Evolutionary conservation across 2,797 vertebrate genomes (phyloP).

Genomic region (Acipenser ruthenus): DNA sequence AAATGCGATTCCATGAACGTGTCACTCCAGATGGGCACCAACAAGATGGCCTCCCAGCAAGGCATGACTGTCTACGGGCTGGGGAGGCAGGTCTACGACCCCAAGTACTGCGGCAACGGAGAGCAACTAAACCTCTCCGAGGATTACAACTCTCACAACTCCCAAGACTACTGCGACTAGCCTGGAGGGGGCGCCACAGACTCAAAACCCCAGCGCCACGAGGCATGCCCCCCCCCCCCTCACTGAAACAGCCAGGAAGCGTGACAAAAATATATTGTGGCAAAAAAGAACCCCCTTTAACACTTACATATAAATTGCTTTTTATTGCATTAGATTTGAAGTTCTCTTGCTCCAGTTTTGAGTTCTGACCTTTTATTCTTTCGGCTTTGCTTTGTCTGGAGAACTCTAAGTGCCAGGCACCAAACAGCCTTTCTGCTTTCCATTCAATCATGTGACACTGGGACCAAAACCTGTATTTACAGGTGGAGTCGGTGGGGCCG

Average conservation of each 20-base stretch:
- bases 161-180: conserved; percentile 76
- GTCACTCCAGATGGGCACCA: conserved; percentile 93
- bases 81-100: conserved; percentile 84
- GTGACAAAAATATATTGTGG: too few relatives aligned
- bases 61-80: conserved; percentile 91
- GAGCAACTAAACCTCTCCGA: conserved; percentile 34
- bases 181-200: conserved; percentile 11
- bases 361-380: too few relatives aligned
- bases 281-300: not conserved
- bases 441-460: too few relatives aligned
- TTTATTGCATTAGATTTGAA: too few relatives aligned
- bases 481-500: too few relatives aligned
- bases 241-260: not conserved
- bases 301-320: not conserved
- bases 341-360: too few relatives aligned
- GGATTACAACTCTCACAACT: conserved; percentile 50
- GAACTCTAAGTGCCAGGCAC: too few relatives aligned
- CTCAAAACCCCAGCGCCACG: conserved; percentile 20
- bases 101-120: conserved; percentile 78
- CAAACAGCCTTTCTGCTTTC: too few relatives aligned
- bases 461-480: too few relatives aligned
- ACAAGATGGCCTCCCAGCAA: conserved; percentile 83
- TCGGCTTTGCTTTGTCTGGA: too few relatives aligned
- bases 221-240: not conserved
- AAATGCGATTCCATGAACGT: conserved; percentile 76